Evolutionary conservation across 2,797 vertebrate genomes (phyloP), one percentile per base, ranked within the genome.

Genomic region (Eurystomus glaucurus): DNA sequence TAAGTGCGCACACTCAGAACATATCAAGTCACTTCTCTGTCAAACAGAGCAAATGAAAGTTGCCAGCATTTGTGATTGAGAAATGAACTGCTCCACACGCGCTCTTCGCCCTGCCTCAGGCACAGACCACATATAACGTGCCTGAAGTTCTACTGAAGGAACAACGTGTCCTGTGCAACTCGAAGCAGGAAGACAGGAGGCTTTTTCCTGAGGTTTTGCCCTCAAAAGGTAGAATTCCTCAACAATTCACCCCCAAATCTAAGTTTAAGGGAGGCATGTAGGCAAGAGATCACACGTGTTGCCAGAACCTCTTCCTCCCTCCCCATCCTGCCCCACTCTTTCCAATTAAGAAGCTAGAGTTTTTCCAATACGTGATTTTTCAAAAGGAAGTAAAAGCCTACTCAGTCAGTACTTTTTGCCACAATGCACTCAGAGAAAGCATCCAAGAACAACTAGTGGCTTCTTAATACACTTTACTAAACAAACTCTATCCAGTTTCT

Each of bases 91-190:
- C 54, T 75, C 77, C 54, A 54, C 37, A 29, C 1, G 0, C 2
- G 13, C 64, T 74, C 58, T 46, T 46, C 45, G 33, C 22, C 9
- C 31, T 23, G 43, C n/a, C 74, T 50, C 21, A 1, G 3, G 54
- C 66, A 65, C n/a, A 58, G 54, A 51, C 10, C 62, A 45, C n/a
- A 6, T 0, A 0, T 0, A 69, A 43, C 60, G 11, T 15, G 16
- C 5, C 41, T 60, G 20, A 65, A 69, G 45, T 12, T 71, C 65
- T 31, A 23, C 46, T 41, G 15, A 54, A 76, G 48, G 70, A 94
- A 61, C 25, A 46, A 87, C 31, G 19, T 20, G 54, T 65, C 22
- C 48, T 20, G 37, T 22, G 19, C 25, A 65, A 50, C 16, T 57
- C 35, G 0, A 3, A 83, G n/a, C 23, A 62, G 21, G 31, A 48